Evolutionary conservation across 2,888 invertebrate species (phyloP).

Genomic region (Tipula helvola): DNA sequence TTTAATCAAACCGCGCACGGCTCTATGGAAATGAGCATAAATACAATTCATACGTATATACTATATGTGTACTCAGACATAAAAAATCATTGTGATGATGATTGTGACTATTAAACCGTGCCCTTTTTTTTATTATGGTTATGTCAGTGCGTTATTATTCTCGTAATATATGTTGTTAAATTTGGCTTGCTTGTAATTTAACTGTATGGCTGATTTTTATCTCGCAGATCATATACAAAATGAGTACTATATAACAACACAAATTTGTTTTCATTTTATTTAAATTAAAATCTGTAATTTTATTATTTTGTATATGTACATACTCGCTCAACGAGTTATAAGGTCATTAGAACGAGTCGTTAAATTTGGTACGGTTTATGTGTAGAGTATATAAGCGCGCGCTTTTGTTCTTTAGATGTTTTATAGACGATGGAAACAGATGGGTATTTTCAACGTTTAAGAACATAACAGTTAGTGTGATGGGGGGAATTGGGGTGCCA

Average conservation of each 20-base stretch:
- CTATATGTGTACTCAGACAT: background rate
- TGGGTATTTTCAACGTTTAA: background rate
- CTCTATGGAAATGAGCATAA: background rate
- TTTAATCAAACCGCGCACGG: background rate
- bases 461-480: no score
- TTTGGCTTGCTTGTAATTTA: background rate
- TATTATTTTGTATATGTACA: background rate
- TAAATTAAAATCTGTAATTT: background rate
- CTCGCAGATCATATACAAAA: background rate
- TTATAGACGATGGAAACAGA: background rate
- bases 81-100: background rate
- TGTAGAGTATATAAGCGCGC: no score
- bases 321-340: background rate
- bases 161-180: background rate
- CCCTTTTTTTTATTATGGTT: background rate
- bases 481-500: no score
- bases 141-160: background rate
- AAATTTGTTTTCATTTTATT: background rate
- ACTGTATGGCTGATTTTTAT: background rate
- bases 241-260: background rate
- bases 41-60: background rate
- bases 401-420: background rate
- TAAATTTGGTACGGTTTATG: background rate
- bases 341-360: background rate
- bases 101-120: constrained; percentile 4